Base-by-base conservation (phyloP, 2,888 invertebrate species). In the Calameuta filiformis region DNA sequence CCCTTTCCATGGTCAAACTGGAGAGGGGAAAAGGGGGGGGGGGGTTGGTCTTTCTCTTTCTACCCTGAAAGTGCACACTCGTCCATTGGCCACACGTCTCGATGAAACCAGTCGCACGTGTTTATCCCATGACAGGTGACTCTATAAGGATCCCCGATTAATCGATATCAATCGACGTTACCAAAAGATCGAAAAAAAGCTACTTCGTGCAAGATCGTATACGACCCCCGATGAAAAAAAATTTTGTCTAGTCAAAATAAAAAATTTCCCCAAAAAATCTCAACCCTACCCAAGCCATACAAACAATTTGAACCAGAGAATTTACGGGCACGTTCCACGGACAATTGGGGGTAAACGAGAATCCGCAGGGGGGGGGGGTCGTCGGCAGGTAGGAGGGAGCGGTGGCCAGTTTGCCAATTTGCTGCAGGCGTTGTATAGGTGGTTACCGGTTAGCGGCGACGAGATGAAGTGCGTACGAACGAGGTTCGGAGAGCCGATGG, bases 331-430 rank as follows among this genome's bases (percentile, higher is more conserved):
- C 79, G 83, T 81, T 81, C 75, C 75, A 79, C 73, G 68, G 79
- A 79, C 77, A 75, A 80, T 79, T 78, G 82, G 77, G 78, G 76
- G 56, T 56, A 23, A 56, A 56, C 56, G 56, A 56, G 56, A 56
- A 23, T 23, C 23, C 23, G 12, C 4, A 12, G 3, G 35, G 35
- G 35, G 12, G 0, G 35, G 1, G 1, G 40, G n/a, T n/a, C n/a
- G 56, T 56, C 0, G 56, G 56, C 23, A 23, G 23, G 56, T 23
- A 23, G 56, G 75, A 76, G 73, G 73, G 71, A 82, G 9, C 12
- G 31, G 80, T 76, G 76, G 83, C 83, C 87, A 86, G 89, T 89
- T 88, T 87, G 86, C 86, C 89, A 90, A 90, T 90, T 90, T 88
- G 87, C 89, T 87, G 83, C 85, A 84, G 87, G 87, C 87, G 88